Base-by-base conservation (phyloP, 2,797 vertebrate species). In the Macropodus opercularis region DNA sequence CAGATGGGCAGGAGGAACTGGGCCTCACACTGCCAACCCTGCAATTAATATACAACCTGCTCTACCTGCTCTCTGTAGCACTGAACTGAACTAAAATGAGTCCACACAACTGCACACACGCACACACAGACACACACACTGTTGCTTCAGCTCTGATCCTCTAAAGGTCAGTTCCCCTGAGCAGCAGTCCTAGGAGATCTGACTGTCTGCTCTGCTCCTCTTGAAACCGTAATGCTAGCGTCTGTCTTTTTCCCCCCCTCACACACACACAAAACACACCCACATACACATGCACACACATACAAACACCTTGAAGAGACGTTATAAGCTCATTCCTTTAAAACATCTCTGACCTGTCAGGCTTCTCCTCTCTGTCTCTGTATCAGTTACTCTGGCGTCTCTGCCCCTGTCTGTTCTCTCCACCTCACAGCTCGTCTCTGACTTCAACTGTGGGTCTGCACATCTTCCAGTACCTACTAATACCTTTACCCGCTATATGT, bases 151-250 rank as follows among this genome's bases (percentile, higher is more conserved):
- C 29, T 61, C 46, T 48, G 46, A 57, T 67, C 48, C 44, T 52
- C 49, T 47, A 51, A 75, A 75, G 69, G 65, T 80, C 44, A 62
- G 13, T 51, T 59, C 57, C 38, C 49, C 22, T 43, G 65, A 31
- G 61, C 63, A 39, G 47, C 2, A 4, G 19, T 36, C 69, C 51
- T 52, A 5, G 35, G 39, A 54, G 39, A 72, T 47, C 56, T 44
- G 56, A 63, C 51, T 62, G 46, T 53, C 47, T 64, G 43, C 24
- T 53, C n/a, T 18, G 8, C 39, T 66, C 3, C 57, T 60, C 57
- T 47, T 43, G 48, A 69, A 80, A 61, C 32, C 29, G 47, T 50
- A 53, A 68, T 48, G 26, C 39, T 51, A 22, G 24, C 3, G 15
- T 6, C 19, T 10, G 5, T 23, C 24, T 27, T 26, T 36, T 10